Conservation (phyloP, 2,113 vertebrate genomes). For the Trogon melanurus region DNA sequence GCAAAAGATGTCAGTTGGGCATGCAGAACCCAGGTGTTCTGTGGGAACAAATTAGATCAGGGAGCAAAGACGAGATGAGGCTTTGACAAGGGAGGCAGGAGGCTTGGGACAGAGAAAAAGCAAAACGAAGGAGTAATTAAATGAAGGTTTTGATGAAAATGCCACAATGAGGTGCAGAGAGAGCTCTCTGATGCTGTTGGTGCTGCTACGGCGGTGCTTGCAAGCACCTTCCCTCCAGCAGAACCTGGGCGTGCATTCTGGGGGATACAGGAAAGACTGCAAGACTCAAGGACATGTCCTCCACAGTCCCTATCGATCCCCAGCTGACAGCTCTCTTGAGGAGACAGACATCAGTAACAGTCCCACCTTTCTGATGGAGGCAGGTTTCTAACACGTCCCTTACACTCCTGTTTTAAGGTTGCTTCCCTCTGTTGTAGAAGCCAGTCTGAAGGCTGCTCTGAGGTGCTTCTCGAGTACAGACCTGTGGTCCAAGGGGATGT, state of each 20-base stretch:
- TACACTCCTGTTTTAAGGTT: accelerated
- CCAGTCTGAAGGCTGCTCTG: neutral
- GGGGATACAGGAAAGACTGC: accelerated
- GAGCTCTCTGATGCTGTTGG: accelerated
- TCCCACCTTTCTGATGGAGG: neutral
- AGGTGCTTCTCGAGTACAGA: neutral
- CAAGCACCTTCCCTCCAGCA: neutral
- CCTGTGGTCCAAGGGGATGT: too few species aligned
- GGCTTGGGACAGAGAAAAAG: neutral
- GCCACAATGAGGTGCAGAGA: accelerated
- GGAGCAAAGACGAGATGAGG: accelerated
- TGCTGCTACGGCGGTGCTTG: accelerated
- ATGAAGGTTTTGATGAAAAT: neutral
- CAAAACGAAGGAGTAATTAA: neutral
- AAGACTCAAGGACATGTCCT: neutral
- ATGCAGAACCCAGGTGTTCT: neutral
- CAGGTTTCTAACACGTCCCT: neutral
- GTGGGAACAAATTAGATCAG: neutral
- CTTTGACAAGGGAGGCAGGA: neutral
- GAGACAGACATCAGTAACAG: too few species aligned
- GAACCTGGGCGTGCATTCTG: accelerated
- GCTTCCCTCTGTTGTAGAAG: neutral
- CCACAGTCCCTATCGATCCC: too few species aligned
- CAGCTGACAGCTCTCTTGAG: neutral
- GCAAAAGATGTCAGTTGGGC: neutral